A percentile compares a stretch with the other conserved stretches of the same genome.
Evolutionary conservation across 2,113 vertebrate genomes (phyloP).

Genomic region (Siniperca chuatsi): DNA sequence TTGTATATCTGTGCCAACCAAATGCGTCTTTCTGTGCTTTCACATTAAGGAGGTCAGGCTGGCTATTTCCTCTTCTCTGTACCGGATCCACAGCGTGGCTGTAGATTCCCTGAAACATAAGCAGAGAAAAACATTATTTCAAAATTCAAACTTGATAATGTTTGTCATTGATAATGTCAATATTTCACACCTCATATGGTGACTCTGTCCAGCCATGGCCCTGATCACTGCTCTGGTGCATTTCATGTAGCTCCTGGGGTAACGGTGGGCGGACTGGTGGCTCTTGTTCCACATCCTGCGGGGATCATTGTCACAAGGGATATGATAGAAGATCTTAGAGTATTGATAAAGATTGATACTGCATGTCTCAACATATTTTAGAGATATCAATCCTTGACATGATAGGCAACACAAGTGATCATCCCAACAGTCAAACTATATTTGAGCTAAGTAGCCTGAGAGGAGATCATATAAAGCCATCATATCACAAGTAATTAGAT

Average conservation of each 20-base stretch:
- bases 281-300: constrained; percentile 75
- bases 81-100: constrained; percentile 56
- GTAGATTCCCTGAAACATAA: constrained; percentile 72
- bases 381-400: not conserved
- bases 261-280: constrained; percentile 80
- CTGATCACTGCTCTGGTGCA: constrained; percentile 51
- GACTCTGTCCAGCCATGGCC: constrained; percentile 66
- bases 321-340: not conserved
- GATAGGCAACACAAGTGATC: not conserved
- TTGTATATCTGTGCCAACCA: constrained; percentile 58
- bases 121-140: not conserved
- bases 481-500: not conserved
- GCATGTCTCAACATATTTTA: not conserved
- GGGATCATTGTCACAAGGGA: not conserved
- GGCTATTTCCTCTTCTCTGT: constrained; percentile 63
- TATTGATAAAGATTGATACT: not conserved
- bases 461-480: not conserved
- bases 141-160: not conserved
- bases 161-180: not conserved
- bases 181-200: constrained; percentile 71
- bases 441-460: not conserved
- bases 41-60: constrained; percentile 69
- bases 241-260: constrained; percentile 77
- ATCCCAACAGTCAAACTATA: not conserved
- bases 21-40: constrained; percentile 68